Base-by-base conservation (phyloP, 2,888 invertebrate species). In the Rhogogaster chlorosoma region DNA sequence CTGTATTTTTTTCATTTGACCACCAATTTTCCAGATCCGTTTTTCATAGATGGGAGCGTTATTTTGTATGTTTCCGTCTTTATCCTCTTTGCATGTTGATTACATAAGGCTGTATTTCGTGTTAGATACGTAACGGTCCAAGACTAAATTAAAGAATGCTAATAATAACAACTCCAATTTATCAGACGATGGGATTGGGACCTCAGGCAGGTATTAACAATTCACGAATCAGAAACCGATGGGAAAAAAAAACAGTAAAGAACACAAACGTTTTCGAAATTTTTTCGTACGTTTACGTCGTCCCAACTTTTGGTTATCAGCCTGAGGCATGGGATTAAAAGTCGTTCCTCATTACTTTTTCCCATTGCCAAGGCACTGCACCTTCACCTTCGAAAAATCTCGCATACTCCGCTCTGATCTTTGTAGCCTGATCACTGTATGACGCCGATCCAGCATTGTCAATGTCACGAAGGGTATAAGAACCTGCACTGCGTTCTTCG, bases 351-450 rank as follows among this genome's bases (percentile, higher is more conserved):
- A 75, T 26, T 26, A 29, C 75, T 75, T 75, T 75, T 22, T 75
- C 49, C 75, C 75, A 84, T 61, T 84, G 84, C 84, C 77, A 77
- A 29, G 73, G 84, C 77, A 77, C 61, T 61, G 77, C 77, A n/a
- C 84, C 84, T 32, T 18, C 64, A 49, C 75, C 53, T 42, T 77
- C 77, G 15, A 84, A 84, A 38, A 61, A 84, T 0, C 6, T 77
- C 22, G 67, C 57, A 29, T 64, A 84, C 38, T 84, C 84, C 7
- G 61, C 77, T 77, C 84, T 38, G 4, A 84, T 84, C 22, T 12
- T 12, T 77, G 49, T 77, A 22, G 77, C 77, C 3, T 38, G 1
- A 12, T 3, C 26, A 49, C 18, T 75, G 49, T 12, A 26, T 29
- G 49, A 5, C 9, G 2, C 5, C n/a, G 75, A 45, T 75, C 75